phyloP scores from a whole-genome alignment of 64 coral and sea anemone genomes.

The Pocillopora damicornis region DNA sequence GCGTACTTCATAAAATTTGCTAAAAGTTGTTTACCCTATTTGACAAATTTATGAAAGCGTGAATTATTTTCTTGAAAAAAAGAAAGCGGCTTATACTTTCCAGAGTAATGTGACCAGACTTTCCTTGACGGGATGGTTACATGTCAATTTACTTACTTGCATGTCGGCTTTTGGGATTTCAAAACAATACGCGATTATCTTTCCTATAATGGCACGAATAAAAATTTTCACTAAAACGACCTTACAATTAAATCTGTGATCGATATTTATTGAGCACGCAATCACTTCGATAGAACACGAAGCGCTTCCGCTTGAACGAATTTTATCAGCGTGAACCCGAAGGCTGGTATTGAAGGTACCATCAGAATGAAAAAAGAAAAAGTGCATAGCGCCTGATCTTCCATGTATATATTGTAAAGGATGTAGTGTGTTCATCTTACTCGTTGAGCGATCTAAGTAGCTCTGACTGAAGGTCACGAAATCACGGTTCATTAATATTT shows the following conservation, averaged over 20 bases:
- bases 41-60: neutral
- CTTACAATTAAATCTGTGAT: neutral
- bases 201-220: slow-evolving; percentile 5
- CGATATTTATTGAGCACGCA: neutral
- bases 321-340: neutral
- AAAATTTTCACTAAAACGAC: neutral
- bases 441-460: neutral
- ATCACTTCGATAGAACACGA: neutral
- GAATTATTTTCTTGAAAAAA: neutral
- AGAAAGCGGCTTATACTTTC: too few relatives aligned
- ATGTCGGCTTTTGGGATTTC: slow-evolving; percentile 12
- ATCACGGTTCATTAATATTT: neutral
- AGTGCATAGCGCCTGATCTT: too few relatives aligned
- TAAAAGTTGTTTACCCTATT: too few relatives aligned
- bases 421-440: too few relatives aligned
- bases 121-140: neutral
- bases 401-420: too few relatives aligned
- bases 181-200: slow-evolving; percentile 3
- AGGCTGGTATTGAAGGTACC: too few relatives aligned
- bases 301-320: too few relatives aligned
- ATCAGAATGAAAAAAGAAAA: too few relatives aligned
- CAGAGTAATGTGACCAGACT: neutral
- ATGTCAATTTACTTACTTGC: neutral
- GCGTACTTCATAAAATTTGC: neutral
- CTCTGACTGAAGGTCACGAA: neutral